A percentile compares a stretch with the other conserved stretches of the same genome.
These are phyloP conservation scores for Pachliopta kotzebuea DNA, from an alignment of 2,888 invertebrate species.

Conservation along the genomic window DNA sequence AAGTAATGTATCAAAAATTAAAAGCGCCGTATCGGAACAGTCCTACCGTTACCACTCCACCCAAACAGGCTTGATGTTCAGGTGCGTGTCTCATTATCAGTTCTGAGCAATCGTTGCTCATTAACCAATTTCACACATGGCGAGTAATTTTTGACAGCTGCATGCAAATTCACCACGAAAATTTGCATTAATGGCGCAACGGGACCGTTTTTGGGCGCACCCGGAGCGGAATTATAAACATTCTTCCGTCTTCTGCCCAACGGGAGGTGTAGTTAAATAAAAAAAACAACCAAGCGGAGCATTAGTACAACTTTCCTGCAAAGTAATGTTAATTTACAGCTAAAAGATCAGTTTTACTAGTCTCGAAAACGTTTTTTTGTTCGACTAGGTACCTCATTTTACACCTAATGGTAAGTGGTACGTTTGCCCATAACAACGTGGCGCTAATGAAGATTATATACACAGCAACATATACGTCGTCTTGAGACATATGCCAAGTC, in stretches of 20 bases:
- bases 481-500: too few species aligned
- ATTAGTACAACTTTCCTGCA: neutral
- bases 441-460: too few species aligned
- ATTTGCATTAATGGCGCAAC: constrained; percentile 44
- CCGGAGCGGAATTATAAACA: constrained; percentile 3
- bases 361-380: too few species aligned
- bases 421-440: too few species aligned
- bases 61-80: constrained; percentile 12
- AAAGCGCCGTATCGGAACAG: neutral
- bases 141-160: constrained; percentile 49
- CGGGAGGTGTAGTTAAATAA: constrained; percentile 9
- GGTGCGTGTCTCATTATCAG: constrained; percentile 32
- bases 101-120: constrained; percentile 40
- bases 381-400: too few species aligned
- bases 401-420: too few species aligned
- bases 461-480: too few species aligned
- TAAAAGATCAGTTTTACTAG: too few species aligned
- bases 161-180: constrained; percentile 41
- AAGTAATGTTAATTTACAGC: too few species aligned
- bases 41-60: neutral
- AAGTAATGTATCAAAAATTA: neutral
- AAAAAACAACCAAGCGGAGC: neutral
- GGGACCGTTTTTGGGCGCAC: constrained; percentile 29
- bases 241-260: constrained; percentile 6
- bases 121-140: constrained; percentile 51